Percentiles rank a stretch among this genome's conserved stretches.
Conservation (phyloP, 2,113 vertebrate species). For the Pseudorhombus dupliciocellatus region DNA sequence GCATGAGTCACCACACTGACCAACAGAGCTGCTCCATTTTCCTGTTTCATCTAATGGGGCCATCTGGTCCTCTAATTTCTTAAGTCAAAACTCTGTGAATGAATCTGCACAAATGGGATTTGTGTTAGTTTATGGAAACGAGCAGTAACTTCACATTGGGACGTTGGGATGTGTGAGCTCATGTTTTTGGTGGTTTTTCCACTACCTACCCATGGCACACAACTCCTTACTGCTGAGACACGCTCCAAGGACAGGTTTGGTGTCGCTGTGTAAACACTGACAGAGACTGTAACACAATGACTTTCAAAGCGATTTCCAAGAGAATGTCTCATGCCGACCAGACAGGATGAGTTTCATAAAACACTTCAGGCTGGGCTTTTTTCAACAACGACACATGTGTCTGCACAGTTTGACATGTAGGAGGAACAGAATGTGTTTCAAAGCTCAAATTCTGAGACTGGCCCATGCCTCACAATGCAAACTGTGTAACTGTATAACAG, state of each 20-base stretch:
- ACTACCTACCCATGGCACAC: neutral
- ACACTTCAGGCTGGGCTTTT: neutral
- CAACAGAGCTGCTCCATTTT: constrained; percentile 36
- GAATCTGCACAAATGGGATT: neutral
- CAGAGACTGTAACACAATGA: neutral
- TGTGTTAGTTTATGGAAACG: neutral
- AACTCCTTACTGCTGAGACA: constrained; percentile 2
- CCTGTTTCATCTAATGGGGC: constrained; percentile 17
- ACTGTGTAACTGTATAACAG: too few species aligned
- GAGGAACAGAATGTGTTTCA: too few species aligned
- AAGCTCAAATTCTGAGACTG: too few species aligned
- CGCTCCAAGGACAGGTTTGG: neutral
- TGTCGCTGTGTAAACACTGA: constrained; percentile 1
- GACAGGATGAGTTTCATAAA: constrained; percentile 2
- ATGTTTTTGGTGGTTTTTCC: constrained; percentile 1
- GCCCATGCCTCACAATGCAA: too few species aligned
- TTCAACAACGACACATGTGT: too few species aligned
- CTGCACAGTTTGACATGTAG: too few species aligned
- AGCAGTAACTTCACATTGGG: neutral
- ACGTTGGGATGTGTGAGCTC: neutral
- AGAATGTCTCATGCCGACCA: neutral
- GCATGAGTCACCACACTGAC: constrained; percentile 61
- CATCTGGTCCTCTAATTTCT: constrained; percentile 42
- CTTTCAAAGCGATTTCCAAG: constrained; percentile 23
- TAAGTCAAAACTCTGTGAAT: constrained; percentile 6